Conservation (phyloP, 1,140 invertebrate genomes). For the Scaptomyza hsui region DNA sequence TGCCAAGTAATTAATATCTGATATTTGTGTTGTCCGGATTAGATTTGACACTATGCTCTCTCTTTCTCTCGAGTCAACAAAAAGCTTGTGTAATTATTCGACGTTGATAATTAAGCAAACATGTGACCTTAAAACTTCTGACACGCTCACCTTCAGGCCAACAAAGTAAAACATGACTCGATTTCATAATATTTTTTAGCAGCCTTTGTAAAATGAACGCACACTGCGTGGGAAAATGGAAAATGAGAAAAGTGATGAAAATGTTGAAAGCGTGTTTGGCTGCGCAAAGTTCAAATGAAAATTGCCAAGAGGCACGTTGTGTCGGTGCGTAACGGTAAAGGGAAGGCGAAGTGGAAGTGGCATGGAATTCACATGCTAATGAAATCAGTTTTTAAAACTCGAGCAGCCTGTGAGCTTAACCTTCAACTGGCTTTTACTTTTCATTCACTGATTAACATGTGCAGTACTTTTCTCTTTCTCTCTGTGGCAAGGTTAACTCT, state of each 20-base stretch:
- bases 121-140: conserved; percentile 36
- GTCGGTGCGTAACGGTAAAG: not conserved
- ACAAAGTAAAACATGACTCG: not conserved
- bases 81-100: conserved; percentile 24
- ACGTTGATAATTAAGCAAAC: conserved; percentile 26
- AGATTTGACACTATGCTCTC: conserved; percentile 14
- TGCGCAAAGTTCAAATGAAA: conserved; percentile 28
- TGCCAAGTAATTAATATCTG: conserved; percentile 35
- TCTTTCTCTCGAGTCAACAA: not conserved
- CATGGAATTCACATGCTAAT: conserved; percentile 21
- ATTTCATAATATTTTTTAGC: conserved; percentile 3
- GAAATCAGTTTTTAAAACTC: conserved; percentile 29
- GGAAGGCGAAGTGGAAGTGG: no score
- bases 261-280: conserved; percentile 20
- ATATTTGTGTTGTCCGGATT: conserved; percentile 33
- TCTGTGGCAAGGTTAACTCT: conserved; percentile 8
- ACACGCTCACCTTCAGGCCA: conserved; percentile 22
- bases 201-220: conserved; percentile 24
- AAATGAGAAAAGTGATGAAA: not conserved
- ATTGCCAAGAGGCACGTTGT: conserved; percentile 28
- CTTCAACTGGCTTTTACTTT: conserved; percentile 22
- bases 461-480: not conserved
- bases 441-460: conserved; percentile 22
- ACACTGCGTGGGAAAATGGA: not conserved
- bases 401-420: conserved; percentile 8